Conservation (phyloP, 2,888 invertebrate species). For the Priapulus caudatus region DNA sequence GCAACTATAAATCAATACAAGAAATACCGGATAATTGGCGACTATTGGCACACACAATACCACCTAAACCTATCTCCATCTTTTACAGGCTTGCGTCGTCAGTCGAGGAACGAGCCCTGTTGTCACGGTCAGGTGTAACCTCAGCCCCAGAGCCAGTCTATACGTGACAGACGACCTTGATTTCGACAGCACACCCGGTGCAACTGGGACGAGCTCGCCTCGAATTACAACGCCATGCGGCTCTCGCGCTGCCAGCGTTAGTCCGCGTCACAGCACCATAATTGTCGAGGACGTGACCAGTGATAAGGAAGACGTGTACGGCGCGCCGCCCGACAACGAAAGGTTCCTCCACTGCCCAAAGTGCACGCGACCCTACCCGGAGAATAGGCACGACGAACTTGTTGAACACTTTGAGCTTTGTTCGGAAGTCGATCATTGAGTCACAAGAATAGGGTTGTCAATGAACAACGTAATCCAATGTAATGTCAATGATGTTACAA, state of each 20-base stretch:
- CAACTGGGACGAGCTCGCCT: not conserved
- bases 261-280: not conserved
- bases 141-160: slow-evolving; percentile 1
- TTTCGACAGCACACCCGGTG: too few species aligned
- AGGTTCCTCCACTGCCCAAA: not conserved
- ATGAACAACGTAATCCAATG: too few species aligned
- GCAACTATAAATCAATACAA: too few species aligned
- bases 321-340: not conserved
- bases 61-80: too few species aligned
- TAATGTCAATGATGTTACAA: too few species aligned
- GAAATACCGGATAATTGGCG: too few species aligned
- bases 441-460: too few species aligned
- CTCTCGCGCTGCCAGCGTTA: not conserved
- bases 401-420: slow-evolving; percentile 1
- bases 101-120: not conserved
- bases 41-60: too few species aligned
- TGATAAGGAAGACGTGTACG: not conserved
- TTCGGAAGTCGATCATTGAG: too few species aligned
- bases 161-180: not conserved
- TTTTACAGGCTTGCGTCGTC: too few species aligned
- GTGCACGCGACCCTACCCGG: not conserved
- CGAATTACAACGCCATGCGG: not conserved
- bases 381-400: slow-evolving; percentile 1
- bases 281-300: not conserved
- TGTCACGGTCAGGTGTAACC: not conserved